Evolutionary conservation across 2,888 invertebrate species (phyloP), one percentile per base, ranked within the genome.

Genomic region (Chrysina gloriosa): DNA sequence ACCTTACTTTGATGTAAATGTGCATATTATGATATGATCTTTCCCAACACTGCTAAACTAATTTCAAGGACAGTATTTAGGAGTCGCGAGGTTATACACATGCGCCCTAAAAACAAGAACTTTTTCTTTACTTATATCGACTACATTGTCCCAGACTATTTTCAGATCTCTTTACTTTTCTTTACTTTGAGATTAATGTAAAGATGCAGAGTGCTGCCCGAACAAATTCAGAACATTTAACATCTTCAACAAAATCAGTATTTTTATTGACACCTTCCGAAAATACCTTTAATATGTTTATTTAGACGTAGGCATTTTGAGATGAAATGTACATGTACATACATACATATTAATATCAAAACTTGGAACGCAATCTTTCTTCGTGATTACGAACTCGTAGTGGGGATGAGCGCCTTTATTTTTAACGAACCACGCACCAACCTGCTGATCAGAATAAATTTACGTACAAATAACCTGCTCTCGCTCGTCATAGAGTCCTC

Each of bases 51-150:
- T 23, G 39, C 6, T 39, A 25, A 56, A 56, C 31, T 25, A 23
- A 50, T 36, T 14, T 39, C 65, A 65, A 65, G 52, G 65, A 65
- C 45, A 23, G 29, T 56, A 45, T 36, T 45, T 54, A 65, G 56
- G 47, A 54, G 42, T 25, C 34, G 50, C 45, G 56, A 54, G 56
- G 65, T 65, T 65, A 54, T 23, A 45, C 45, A 54, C 65, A 45
- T 65, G 65, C 65, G 65, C 65, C 31, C 21, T 21, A 19, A 19
- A 36, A n/a, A n/a, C n/a, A n/a, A n/a, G n/a, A n/a, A n/a, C n/a
- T n/a, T n/a, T n/a, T n/a, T n/a, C n/a, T n/a, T n/a, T n/a, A n/a
- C n/a, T n/a, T n/a, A n/a, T n/a, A n/a, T n/a, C n/a, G n/a, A n/a
- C n/a, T 36, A n/a, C 1, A 3, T 21, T 47, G 5, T 47, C 9